Base-by-base conservation (phyloP, 2,113 vertebrate species). In the Barbus barbus region DNA sequence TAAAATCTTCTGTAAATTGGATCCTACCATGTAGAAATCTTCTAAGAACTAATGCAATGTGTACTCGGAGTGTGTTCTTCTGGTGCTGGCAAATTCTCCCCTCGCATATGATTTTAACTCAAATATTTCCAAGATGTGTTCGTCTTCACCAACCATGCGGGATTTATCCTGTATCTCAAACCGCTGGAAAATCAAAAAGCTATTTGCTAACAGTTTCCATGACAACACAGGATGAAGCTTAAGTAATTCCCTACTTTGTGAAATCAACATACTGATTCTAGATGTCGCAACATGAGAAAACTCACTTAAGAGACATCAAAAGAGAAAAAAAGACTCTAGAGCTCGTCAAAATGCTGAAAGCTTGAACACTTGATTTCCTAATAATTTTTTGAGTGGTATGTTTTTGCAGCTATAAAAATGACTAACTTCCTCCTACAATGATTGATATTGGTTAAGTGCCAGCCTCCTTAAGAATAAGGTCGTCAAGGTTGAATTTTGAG, bases 121-220 rank as follows among this genome's bases (percentile, higher is more conserved):
- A 16, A 18, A 33, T 58, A 14, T 38, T 58, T 78, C 31, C 1
- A 0, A 78, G 22, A 58, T 24, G 20, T 38, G 53, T 78, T 60
- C 33, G 0, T 56, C 74, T 76, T 33, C 9, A 56, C 48, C 11
- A 77, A 56, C 74, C 48, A 36, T 56, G 18, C 11, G 8, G 51
- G 22, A 60, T 38, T 24, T 1, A 38, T 78, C 33, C 75, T 18
- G 67, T 71, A 77, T 22, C n/a, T 60, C 12, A 46, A 78, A 9
- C 67, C 38, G n/a, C 31, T 58, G 69, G 28, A 33, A 56, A 85
- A 63, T 36, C 38, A 73, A 61, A 72, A 44, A 4, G 78, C 56
- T 13, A 24, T 81, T 81, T 53, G 24, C 56, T n/a, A 58, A n/a
- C n/a, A 51, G 88, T 89, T 87, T 82, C 88, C 84, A 89, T 87